phyloP scores from a whole-genome alignment of 2,797 vertebrate genomes.

The Stomatorhinus walkeri region DNA sequence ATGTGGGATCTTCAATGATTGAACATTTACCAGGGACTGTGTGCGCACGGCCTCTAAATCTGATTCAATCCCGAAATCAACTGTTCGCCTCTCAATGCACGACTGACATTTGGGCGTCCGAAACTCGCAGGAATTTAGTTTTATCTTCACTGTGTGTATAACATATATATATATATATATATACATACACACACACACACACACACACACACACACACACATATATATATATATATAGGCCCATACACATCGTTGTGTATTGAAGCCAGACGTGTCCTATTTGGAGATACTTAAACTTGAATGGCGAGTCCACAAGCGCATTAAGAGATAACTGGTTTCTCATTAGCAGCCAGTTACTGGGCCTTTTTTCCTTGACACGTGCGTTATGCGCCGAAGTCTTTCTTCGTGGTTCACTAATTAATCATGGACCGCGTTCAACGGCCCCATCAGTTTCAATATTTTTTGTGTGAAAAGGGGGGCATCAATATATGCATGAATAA shows the following conservation, averaged over 20 bases:
- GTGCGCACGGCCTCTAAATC: not conserved
- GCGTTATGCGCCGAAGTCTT: slow-evolving; percentile 4
- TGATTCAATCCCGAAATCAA: not conserved
- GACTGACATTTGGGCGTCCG: not conserved
- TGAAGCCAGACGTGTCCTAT: slow-evolving; percentile 12
- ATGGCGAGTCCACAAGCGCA: not conserved
- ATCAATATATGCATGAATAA: not conserved
- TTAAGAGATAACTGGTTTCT: slow-evolving; percentile 4
- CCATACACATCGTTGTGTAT: not conserved
- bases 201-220: too few relatives aligned
- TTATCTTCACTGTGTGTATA: not conserved
- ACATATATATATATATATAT: not conserved
- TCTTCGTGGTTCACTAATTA: slow-evolving; percentile 6
- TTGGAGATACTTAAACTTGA: not conserved
- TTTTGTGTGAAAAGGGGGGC: not conserved
- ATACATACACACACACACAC: too few relatives aligned
- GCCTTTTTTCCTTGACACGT: slow-evolving; percentile 20
- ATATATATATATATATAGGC: not conserved
- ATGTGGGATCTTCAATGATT: not conserved
- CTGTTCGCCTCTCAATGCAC: not conserved
- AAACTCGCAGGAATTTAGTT: not conserved
- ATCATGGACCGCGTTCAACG: not conserved
- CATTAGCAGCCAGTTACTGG: slow-evolving; percentile 17
- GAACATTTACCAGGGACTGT: not conserved
- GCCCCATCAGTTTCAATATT: not conserved